Base-by-base conservation (phyloP, 2,113 vertebrate species). In the Brachirus orientalis region DNA sequence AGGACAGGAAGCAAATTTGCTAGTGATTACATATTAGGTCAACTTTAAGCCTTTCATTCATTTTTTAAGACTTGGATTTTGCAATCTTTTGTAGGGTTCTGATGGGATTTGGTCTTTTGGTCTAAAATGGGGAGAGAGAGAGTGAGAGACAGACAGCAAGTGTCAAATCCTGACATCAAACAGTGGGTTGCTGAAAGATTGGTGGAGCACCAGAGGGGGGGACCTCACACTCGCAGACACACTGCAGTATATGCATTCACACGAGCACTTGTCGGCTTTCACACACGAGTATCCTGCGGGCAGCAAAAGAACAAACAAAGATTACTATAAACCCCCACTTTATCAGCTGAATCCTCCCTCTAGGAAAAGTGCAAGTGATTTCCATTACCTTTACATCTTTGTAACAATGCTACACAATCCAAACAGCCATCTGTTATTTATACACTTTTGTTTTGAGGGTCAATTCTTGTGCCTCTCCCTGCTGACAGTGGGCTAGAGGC, bases 91-190 rank as follows among this genome's bases (percentile, higher is more conserved):
- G 19, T 46, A 45, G 37, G 18, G 28, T 62, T 75, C 72, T 72
- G 69, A 51, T 78, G 79, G 82, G 75, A 85, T 74, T 75, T 77
- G 72, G 53, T 72, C 36, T 43, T 67, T 80, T 68, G 74, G 40
- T 18, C 62, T 43, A 45, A 80, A 63, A 66, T 35, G n/a, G 17
- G 35, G 17, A 22, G 28, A 53, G 66, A 63, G 79, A 77, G 17
- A 22, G 17, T 20, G 28, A 53, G 66, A 63, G 79, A 77, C 65
- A 74, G 73, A 69, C 75, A 74, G 75, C 63, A 38, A 63, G 70
- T 76, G 83, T 85, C 80, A 83, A 78, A 84, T 86, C 73, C 65
- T 14, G 79, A 80, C 76, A 84, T 86, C 73, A 80, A 74, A 72
- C 71, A 53, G 72, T 8, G 63, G 69, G 65, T 83, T 66, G 82